These are phyloP conservation scores for Paguma larvata DNA, from an alignment of 2,797 vertebrate species.

Conservation along the genomic window DNA sequence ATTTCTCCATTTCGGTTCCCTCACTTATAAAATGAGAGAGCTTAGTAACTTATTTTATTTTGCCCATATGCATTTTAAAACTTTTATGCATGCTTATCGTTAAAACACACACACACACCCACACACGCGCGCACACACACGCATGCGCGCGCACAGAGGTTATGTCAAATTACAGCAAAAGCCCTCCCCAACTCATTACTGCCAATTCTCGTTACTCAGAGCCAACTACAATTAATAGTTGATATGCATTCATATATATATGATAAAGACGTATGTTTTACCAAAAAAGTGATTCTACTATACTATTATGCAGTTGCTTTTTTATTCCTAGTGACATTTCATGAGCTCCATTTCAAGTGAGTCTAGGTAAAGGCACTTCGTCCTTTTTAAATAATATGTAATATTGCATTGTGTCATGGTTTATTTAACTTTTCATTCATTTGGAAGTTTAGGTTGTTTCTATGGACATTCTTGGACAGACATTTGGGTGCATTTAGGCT, in stretches of 20 bases:
- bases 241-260: background rate
- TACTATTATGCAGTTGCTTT: background rate
- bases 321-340: background rate
- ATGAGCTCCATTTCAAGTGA: slow-evolving; percentile 4
- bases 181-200: background rate
- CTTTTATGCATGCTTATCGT: background rate
- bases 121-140: background rate
- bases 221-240: background rate
- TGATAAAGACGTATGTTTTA: background rate
- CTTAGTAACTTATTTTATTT: background rate
- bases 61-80: background rate
- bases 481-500: background rate
- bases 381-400: background rate
- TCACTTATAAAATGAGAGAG: background rate
- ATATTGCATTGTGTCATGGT: background rate
- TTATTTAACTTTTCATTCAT: background rate
- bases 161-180: background rate
- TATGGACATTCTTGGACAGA: background rate
- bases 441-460: slow-evolving; percentile 23
- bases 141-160: too few species aligned
- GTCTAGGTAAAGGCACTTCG: background rate
- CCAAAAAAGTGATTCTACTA: background rate
- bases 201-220: background rate
- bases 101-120: background rate
- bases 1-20: background rate